Evolutionary conservation across 2,113 vertebrate species (phyloP), one percentile per base, ranked within the genome.

Genomic region (Esox niger): DNA sequence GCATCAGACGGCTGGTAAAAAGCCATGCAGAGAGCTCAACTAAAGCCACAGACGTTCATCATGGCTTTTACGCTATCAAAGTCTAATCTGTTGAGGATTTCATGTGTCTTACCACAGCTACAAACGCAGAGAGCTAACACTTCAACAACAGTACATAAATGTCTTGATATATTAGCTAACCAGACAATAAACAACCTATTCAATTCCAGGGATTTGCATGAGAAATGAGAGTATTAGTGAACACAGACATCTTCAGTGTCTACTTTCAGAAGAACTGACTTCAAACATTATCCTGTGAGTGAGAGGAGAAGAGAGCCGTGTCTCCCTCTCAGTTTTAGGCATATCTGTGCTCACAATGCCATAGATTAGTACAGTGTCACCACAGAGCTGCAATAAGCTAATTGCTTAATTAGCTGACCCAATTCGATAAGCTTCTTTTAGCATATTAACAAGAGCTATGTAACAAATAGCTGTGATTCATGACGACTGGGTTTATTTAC

Each of bases 351-450:
- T 78, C 79, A 88, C 85, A 88, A 84, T 81, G 84, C 78, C 76
- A 66, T 85, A 88, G 89, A 91, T 89, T 91, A 90, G 88, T 26
- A 71, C 71, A 82, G 87, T 87, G 85, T 88, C 89, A 91, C 89
- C 81, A 81, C 80, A 86, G 85, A 89, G 87, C 87, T 73, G 84
- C 82, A 90, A 89, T 88, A 85, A 90, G 88, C 85, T 92, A 93
- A 92, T 91, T 91, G 87, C 90, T 90, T 91, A 90, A 91, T 92
- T 91, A 91, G 90, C 85, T 89, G 90, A 91, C 90, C 88, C 84
- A 91, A 89, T 91, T 91, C 85, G 75, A 88, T 91, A 91, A 91
- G 87, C 88, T 86, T 80, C 88, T 91, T 91, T 90, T 79, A 85
- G 84, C 87, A 87, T 84, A 91, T 91, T 91, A 91, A 83, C 87